phyloP scores from a whole-genome alignment of 1,140 invertebrate species.

The Scaptomyza graminum region DNA sequence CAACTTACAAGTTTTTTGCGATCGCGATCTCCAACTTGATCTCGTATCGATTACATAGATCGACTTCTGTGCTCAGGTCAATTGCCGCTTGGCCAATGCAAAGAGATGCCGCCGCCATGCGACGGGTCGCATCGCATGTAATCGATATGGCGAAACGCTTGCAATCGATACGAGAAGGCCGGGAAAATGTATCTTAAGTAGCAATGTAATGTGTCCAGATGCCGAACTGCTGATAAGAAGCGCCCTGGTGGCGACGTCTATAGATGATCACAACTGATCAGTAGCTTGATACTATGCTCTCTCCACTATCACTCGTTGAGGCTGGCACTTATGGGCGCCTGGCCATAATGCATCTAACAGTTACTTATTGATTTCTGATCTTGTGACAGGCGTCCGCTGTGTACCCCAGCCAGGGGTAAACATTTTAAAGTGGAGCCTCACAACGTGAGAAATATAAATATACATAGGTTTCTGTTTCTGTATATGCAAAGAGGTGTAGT shows the following conservation, averaged over 20 bases:
- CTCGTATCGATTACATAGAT: conserved; percentile 76
- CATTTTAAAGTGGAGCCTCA: conserved; percentile 46
- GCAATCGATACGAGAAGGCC: conserved; percentile 42
- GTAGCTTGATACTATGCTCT: conserved; percentile 35
- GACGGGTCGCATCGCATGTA: conserved; percentile 35
- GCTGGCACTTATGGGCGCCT: conserved; percentile 56
- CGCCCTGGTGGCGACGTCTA: conserved; percentile 43
- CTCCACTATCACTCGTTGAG: not conserved
- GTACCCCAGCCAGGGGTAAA: conserved; percentile 24
- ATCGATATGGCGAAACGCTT: conserved; percentile 68
- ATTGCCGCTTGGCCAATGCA: conserved; percentile 54
- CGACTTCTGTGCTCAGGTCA: conserved; percentile 78
- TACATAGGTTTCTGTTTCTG: conserved; percentile 25
- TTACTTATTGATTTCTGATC: conserved; percentile 42
- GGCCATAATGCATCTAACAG: conserved; percentile 56
- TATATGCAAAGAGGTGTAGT: conserved; percentile 16
- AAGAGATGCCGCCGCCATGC: conserved; percentile 31
- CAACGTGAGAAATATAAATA: conserved; percentile 78
- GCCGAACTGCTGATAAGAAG: conserved; percentile 71
- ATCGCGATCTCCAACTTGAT: conserved; percentile 44
- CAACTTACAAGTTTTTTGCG: conserved; percentile 30
- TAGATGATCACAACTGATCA: conserved; percentile 46
- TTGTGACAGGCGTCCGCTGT: conserved; percentile 50
- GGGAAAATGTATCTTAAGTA: conserved; percentile 72
- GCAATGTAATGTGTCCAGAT: conserved; percentile 73